Evolutionary conservation across 1,140 invertebrate genomes (phyloP).

Genomic region (Drosophila parvula): DNA sequence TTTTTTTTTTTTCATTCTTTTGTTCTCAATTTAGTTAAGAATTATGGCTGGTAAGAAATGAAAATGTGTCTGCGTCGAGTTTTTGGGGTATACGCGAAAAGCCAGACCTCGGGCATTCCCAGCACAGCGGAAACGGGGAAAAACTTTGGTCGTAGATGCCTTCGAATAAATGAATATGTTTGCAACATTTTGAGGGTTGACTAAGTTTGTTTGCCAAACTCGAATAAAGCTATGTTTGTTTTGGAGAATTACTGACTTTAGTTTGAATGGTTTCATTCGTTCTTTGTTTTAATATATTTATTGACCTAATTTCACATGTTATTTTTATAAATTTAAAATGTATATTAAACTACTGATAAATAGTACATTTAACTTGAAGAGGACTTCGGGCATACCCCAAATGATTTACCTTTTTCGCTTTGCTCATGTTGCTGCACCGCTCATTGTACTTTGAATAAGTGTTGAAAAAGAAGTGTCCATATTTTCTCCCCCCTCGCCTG

Average conservation of each 20-base stretch:
- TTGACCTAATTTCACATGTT: not conserved
- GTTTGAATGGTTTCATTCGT: not conserved
- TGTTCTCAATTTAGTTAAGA: slow-evolving; percentile 65
- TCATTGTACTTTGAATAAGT: slow-evolving; percentile 7
- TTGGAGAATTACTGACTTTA: not conserved
- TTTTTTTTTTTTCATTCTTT: slow-evolving; percentile 23
- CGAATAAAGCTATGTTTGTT: slow-evolving; percentile 35
- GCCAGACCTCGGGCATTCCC: slow-evolving; percentile 47
- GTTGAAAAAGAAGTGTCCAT: slow-evolving; percentile 27
- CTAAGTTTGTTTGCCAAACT: slow-evolving; percentile 43
- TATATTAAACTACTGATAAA: no score
- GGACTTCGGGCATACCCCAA: slow-evolving; percentile 6
- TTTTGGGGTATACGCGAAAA: slow-evolving; percentile 29
- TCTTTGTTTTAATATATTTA: not conserved
- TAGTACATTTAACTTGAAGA: not conserved
- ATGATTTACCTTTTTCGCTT: slow-evolving; percentile 1
- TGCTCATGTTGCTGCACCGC: not conserved
- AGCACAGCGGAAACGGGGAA: slow-evolving; percentile 32
- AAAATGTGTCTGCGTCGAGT: slow-evolving; percentile 58
- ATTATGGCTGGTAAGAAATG: slow-evolving; percentile 70
- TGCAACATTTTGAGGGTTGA: slow-evolving; percentile 24
- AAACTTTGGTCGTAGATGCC: slow-evolving; percentile 42
- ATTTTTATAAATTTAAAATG: not conserved
- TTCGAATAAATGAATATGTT: slow-evolving; percentile 31
- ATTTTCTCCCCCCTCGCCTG: not conserved